Evolutionary conservation across 2,113 vertebrate species (phyloP).

Genomic region (Drymodes brunneopygia): DNA sequence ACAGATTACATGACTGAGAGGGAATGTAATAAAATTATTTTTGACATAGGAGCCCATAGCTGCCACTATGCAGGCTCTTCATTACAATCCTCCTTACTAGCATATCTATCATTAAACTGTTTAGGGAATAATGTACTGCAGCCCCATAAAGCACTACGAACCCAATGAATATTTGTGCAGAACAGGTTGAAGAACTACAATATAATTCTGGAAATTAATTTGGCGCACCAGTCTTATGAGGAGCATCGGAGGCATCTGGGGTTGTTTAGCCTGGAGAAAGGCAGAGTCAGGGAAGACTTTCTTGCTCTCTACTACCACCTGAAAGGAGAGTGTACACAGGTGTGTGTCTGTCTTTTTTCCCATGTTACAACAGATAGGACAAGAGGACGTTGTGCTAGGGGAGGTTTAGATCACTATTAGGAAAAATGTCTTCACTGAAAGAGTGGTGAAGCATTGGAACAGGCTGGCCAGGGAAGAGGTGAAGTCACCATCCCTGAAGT

Average conservation of each 20-base stretch:
- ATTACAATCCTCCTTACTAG: background rate
- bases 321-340: background rate
- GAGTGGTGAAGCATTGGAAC: background rate
- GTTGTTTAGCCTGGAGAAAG: background rate
- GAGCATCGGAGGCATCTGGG: background rate
- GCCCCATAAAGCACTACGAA: background rate
- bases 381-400: accelerated
- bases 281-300: background rate
- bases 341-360: background rate
- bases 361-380: background rate
- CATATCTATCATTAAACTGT: background rate
- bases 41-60: background rate
- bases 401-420: background rate
- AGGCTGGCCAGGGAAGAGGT: background rate
- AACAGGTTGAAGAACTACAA: background rate
- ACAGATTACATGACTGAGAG: background rate
- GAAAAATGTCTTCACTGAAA: background rate
- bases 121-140: background rate
- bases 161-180: background rate
- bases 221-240: background rate
- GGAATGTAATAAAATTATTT: background rate
- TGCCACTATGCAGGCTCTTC: background rate
- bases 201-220: background rate
- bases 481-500: background rate
- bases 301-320: background rate